These are phyloP conservation scores for Trididemnum clinides DNA, from an alignment of 23 tunicate species.

Conservation along the genomic window DNA sequence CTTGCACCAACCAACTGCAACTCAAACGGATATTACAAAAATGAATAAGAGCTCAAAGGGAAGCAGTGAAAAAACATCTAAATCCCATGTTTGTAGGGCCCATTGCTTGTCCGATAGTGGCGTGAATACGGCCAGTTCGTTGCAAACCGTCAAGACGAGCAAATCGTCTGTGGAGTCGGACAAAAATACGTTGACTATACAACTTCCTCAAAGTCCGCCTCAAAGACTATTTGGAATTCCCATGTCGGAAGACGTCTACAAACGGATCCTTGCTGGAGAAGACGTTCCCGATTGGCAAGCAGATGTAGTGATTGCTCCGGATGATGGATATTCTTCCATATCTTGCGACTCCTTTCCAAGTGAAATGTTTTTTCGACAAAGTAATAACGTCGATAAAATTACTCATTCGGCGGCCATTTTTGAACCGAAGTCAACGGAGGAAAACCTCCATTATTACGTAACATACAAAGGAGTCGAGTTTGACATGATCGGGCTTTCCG, in stretches of 20 bases:
- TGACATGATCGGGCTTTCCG: conserved; percentile 52
- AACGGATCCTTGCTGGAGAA: not conserved
- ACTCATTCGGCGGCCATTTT: not conserved
- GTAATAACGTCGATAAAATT: not conserved
- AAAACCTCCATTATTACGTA: conserved; percentile 57
- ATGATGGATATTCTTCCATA: conserved; percentile 73
- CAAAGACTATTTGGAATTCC: conserved; percentile 53
- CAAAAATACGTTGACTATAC: too few species aligned
- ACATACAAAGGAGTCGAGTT: conserved; percentile 57
- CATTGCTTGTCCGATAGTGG: too few species aligned
- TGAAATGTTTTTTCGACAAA: not conserved
- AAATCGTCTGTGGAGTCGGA: too few species aligned
- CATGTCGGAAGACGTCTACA: conserved; percentile 41
- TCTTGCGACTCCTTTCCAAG: not conserved
- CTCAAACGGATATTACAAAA: too few species aligned
- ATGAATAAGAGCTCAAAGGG: too few species aligned
- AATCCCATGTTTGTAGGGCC: too few species aligned
- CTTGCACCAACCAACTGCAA: too few species aligned
- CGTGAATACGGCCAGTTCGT: too few species aligned
- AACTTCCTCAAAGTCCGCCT: not conserved
- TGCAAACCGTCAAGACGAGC: too few species aligned
- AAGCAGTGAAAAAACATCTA: too few species aligned
- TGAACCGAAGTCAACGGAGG: not conserved
- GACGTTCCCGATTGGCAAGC: not conserved
- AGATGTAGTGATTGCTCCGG: conserved; percentile 9